A percentile compares a stretch with the other conserved stretches of the same genome.
Evolutionary conservation across 1,140 invertebrate species (phyloP).

Genomic region (Drosophila nigromelanica): DNA sequence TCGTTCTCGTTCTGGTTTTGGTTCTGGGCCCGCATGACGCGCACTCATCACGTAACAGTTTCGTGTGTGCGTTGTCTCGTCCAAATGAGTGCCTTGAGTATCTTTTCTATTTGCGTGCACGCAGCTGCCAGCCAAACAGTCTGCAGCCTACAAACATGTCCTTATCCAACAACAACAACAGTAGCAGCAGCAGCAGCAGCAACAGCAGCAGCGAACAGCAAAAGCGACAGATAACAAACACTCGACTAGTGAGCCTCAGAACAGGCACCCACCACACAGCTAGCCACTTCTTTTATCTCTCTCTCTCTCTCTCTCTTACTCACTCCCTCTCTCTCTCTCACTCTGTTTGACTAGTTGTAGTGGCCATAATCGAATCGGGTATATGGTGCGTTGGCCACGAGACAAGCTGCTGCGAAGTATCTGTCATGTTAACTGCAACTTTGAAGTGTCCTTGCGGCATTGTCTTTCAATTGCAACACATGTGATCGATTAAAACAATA

Average conservation of each 20-base stretch:
- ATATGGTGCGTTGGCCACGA: constrained; percentile 8
- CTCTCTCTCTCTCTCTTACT: background rate
- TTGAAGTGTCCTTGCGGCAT: background rate
- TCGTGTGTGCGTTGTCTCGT: constrained; percentile 31
- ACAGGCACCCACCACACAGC: constrained; percentile 8
- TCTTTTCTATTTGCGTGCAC: constrained; percentile 81
- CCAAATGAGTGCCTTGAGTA: constrained; percentile 78
- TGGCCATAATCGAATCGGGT: constrained; percentile 25
- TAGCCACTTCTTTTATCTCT: background rate
- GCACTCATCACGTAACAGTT: constrained; percentile 78
- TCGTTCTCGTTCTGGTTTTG: background rate
- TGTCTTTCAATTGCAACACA: background rate
- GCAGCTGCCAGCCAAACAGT: constrained; percentile 68
- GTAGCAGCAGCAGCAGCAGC: constrained; percentile 33
- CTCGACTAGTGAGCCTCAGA: constrained; percentile 52
- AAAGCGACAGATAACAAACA: constrained; percentile 74
- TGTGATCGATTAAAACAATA: background rate
- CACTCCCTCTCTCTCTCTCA: background rate
- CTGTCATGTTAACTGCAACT: constrained; percentile 9
- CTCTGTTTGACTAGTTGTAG: constrained; percentile 21
- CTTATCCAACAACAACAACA: constrained; percentile 30
- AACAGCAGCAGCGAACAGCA: constrained; percentile 35
- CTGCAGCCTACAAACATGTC: constrained; percentile 40
- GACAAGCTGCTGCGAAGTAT: constrained; percentile 16
- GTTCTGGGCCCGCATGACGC: constrained; percentile 61